Base-by-base conservation (phyloP, 2,888 invertebrate species). In the Ctenicera cuprea region DNA sequence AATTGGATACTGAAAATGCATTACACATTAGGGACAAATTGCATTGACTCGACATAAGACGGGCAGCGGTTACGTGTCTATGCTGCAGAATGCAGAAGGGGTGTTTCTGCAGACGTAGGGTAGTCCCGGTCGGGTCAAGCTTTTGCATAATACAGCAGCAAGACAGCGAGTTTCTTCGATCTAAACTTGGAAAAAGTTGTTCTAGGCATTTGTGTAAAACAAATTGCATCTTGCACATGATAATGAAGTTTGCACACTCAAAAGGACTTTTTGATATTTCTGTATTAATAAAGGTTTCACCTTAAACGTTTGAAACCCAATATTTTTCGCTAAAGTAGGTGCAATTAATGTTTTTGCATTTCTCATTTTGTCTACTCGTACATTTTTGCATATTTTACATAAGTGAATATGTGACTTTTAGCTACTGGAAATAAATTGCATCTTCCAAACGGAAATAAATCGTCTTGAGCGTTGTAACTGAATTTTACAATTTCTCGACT, bases 11-110 rank as follows among this genome's bases (percentile, higher is more conserved):
- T 74, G 73, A 75, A 78, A 80, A 78, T 79, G 79, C 79, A 79
- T 79, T 79, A 79, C 75, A 79, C 77, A 78, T 79, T 79, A 79
- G 77, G 78, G 75, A 78, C 76, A 79, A 79, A 80, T 77, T 79
- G 75, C 79, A 78, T 79, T 70, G 73, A 68, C 71, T 64, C 62
- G 22, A 69, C 72, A 52, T 66, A 67, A 66, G 63, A 67, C 38
- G 64, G 54, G 57, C 57, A 57, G 73, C 73, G 73, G 73, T 73
- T 73, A 57, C 73, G 63, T 69, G 57, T 50, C 41, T 57, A 57
- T 69, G 57, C 48, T 68, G 45, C 59, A 71, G 52, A 71, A 65
- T 69, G 64, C 64, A 64, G 20, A 48, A 63, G 45, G 73, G 61
- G 59, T 30, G 43, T 52, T 66, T 0, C 26, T 43, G 50, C 16